Evolutionary conservation across 2,888 invertebrate genomes (phyloP).

Genomic region (Antheraea yamamai): DNA sequence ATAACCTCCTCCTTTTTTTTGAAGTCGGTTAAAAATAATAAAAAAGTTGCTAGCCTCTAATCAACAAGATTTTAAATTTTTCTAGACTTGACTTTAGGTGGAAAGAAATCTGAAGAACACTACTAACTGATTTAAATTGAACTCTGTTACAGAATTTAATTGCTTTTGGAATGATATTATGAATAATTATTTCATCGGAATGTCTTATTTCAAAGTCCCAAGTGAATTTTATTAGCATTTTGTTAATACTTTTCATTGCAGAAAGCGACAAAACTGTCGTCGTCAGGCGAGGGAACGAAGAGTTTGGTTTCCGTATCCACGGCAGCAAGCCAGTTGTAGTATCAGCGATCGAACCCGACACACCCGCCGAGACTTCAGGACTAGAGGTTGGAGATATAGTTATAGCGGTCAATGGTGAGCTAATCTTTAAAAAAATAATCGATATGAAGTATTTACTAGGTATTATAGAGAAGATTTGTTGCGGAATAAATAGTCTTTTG

Average conservation of each 20-base stretch:
- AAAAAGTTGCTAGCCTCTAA: too few species aligned
- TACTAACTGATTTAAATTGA: too few species aligned
- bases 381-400: constrained; percentile 97
- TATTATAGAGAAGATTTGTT: not conserved
- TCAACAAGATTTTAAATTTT: too few species aligned
- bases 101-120: too few species aligned
- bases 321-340: constrained; percentile 98
- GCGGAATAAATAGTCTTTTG: not conserved
- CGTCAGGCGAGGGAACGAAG: constrained; percentile 91
- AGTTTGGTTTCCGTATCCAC: constrained; percentile 97
- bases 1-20: too few species aligned
- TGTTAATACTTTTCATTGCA: constrained; percentile 49
- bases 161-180: too few species aligned
- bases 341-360: constrained; percentile 96
- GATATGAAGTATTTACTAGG: not conserved
- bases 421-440: not conserved
- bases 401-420: constrained; percentile 91
- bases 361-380: constrained; percentile 95
- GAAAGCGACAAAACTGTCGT: constrained; percentile 94
- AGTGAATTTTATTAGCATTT: not conserved
- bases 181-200: too few species aligned
- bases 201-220: too few species aligned
- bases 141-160: too few species aligned
- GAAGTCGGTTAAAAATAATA: too few species aligned
- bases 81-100: too few species aligned